phyloP scores from a whole-genome alignment of 1,140 invertebrate species.

The Drosophila trapezifrons region DNA sequence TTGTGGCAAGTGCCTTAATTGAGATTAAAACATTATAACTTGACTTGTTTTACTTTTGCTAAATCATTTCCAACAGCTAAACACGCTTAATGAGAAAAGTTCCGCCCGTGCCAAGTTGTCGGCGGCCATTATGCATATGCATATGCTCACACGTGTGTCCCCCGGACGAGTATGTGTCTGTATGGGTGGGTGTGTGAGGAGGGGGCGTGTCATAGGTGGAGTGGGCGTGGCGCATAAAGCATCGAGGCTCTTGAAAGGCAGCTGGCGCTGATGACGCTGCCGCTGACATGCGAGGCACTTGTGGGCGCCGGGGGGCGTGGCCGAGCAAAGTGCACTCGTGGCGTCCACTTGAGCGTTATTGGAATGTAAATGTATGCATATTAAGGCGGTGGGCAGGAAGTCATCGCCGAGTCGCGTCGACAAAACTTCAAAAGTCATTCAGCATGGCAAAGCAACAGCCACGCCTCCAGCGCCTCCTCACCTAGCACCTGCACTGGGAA shows the following conservation, averaged over 20 bases:
- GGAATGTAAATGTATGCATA: conserved; percentile 82
- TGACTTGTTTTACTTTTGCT: conserved; percentile 82
- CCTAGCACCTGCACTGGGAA: conserved; percentile 4
- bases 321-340: conserved; percentile 70
- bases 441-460: conserved; percentile 35
- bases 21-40: conserved; percentile 83
- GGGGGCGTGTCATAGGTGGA: conserved; percentile 23
- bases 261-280: conserved; percentile 50
- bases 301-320: conserved; percentile 41
- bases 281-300: conserved; percentile 77
- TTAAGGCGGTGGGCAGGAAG: conserved; percentile 53
- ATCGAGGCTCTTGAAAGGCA: conserved; percentile 67
- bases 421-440: conserved; percentile 80
- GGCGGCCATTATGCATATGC: conserved; percentile 72
- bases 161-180: background rate
- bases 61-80: conserved; percentile 81
- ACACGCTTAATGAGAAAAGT: conserved; percentile 82
- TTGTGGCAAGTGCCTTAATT: conserved; percentile 80
- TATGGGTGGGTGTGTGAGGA: background rate
- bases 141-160: conserved; percentile 26
- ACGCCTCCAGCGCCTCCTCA: background rate
- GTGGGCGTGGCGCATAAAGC: conserved; percentile 51
- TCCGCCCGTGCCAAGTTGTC: conserved; percentile 57
- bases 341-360: conserved; percentile 80
- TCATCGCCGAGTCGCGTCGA: conserved; percentile 48